These are phyloP conservation scores for Plebejus argus DNA, from an alignment of 2,888 invertebrate species.

Conservation along the genomic window DNA sequence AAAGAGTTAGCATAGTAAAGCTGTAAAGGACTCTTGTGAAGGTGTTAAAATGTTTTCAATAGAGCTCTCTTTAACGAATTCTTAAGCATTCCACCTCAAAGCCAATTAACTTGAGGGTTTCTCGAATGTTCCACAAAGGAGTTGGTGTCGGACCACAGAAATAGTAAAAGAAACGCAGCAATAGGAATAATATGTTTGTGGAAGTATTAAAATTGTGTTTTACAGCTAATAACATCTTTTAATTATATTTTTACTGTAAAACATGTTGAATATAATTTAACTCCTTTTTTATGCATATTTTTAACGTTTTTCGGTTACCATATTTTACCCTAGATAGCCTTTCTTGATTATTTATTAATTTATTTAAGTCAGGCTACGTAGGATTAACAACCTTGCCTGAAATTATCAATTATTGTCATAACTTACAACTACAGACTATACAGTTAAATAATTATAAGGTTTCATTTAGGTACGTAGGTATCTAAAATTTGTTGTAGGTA, in stretches of 20 bases:
- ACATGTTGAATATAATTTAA: background rate
- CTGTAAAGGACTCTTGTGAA: background rate
- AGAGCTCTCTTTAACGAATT: constrained; percentile 42
- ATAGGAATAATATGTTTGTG: constrained; percentile 73
- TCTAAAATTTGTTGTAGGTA: too few relatives aligned
- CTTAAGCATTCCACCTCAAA: constrained; percentile 44
- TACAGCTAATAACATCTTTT: constrained; percentile 52
- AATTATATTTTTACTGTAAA: constrained; percentile 26
- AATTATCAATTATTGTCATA: too few relatives aligned
- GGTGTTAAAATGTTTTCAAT: constrained; percentile 13
- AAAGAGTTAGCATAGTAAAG: background rate
- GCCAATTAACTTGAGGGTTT: constrained; percentile 58
- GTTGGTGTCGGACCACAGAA: constrained; percentile 62
- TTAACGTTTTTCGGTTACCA: background rate
- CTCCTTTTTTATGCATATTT: background rate
- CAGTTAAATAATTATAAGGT: too few relatives aligned
- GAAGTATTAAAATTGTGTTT: constrained; percentile 77
- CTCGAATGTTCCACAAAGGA: constrained; percentile 58
- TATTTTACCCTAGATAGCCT: too few relatives aligned
- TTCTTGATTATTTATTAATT: too few relatives aligned
- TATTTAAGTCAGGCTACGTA: too few relatives aligned
- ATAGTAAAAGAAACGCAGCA: constrained; percentile 63
- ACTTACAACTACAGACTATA: too few relatives aligned
- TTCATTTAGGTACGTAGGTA: too few relatives aligned
- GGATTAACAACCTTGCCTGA: too few relatives aligned